Base-by-base conservation (phyloP, 2,797 vertebrate species). In the Acipenser oxyrinchus region DNA sequence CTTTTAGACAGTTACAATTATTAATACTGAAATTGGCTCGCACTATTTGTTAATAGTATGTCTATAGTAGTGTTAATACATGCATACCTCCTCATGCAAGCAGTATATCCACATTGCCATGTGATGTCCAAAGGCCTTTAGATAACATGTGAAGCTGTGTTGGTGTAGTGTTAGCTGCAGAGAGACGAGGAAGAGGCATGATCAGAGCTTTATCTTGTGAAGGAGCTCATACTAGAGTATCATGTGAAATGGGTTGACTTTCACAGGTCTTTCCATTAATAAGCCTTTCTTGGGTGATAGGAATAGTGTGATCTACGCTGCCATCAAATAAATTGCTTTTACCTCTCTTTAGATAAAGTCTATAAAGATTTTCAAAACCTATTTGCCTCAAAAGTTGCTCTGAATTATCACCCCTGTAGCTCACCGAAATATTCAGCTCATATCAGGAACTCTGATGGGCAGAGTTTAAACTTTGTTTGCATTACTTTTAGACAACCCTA, bases 261-360 rank as follows among this genome's bases (percentile, higher is more conserved):
- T 63, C 50, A 51, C 50, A 51, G 50, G 51, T 13, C 51, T 64
- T 15, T 8, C 63, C 49, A 23, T 64, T 64, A 53, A 52, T n/a
- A 49, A 13, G 13, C 62, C 51, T 63, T n/a, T 58, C 48, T 49
- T 63, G 49, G 51, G 48, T 49, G 62, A 63, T 63, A 51, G 51
- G 48, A 63, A 49, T 7, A 12, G 5, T 50, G 37, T 63, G 11
- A 50, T 13, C 62, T 50, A 12, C 12, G 13, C 62, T 49, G n/a
- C 15, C 62, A 50, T 13, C 62, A 49, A 37, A 63, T 63, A 63
- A 50, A 63, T 51, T 15, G 62, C 62, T 63, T 63, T 63, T 63
- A 63, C 10, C 13, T 63, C 62, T n/a, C 48, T 63, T 13, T 50
- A 51, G 62, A 63, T 49, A n/a, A n/a, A n/a, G n/a, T 64, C 63